A percentile compares a stretch with the other conserved stretches of the same genome.
Conservation (phyloP, 1,140 invertebrate species). For the Drosophila takahashii region DNA sequence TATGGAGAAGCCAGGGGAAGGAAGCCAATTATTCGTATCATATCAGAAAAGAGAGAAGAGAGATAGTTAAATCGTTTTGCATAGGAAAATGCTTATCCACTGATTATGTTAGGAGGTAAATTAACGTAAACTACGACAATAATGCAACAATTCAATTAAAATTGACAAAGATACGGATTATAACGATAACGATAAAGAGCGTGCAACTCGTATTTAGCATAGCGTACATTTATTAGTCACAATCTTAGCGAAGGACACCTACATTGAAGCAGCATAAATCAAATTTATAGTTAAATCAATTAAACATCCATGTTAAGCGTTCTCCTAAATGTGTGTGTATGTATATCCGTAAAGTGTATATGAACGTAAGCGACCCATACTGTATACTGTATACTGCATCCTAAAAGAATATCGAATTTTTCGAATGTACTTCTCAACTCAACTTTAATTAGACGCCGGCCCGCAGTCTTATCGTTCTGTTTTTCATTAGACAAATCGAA, state of each 20-base stretch:
- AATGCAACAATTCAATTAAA: slow-evolving; percentile 82
- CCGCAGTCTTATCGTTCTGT: slow-evolving; percentile 7
- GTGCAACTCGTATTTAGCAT: slow-evolving; percentile 17
- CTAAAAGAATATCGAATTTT: slow-evolving; percentile 37
- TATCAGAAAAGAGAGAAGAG: slow-evolving; percentile 28
- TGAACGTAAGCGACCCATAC: slow-evolving; percentile 10
- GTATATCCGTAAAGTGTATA: slow-evolving; percentile 28
- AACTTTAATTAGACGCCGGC: slow-evolving; percentile 19
- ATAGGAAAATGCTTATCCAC: slow-evolving; percentile 46
- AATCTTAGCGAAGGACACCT: slow-evolving; percentile 47
- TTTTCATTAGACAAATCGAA: slow-evolving; percentile 12
- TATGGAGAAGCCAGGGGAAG: background rate
- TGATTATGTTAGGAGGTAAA: slow-evolving; percentile 63
- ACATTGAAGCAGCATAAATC: slow-evolving; percentile 56
- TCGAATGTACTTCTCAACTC: slow-evolving; percentile 20
- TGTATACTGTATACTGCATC: slow-evolving; percentile 26
- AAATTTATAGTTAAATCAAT: slow-evolving; percentile 69
- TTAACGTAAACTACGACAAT: slow-evolving; percentile 84
- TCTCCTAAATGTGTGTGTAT: slow-evolving; percentile 33
- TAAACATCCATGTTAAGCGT: slow-evolving; percentile 35
- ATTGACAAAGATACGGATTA: slow-evolving; percentile 44
- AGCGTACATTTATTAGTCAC: slow-evolving; percentile 62
- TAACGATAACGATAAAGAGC: too few relatives aligned
- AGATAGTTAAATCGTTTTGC: slow-evolving; percentile 23
- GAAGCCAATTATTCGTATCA: slow-evolving; percentile 53